Percentiles rank a stretch among this genome's conserved stretches.
These are phyloP conservation scores for Trididemnum miniatum DNA, from an alignment of 23 tunicate genomes.

Conservation along the genomic window DNA sequence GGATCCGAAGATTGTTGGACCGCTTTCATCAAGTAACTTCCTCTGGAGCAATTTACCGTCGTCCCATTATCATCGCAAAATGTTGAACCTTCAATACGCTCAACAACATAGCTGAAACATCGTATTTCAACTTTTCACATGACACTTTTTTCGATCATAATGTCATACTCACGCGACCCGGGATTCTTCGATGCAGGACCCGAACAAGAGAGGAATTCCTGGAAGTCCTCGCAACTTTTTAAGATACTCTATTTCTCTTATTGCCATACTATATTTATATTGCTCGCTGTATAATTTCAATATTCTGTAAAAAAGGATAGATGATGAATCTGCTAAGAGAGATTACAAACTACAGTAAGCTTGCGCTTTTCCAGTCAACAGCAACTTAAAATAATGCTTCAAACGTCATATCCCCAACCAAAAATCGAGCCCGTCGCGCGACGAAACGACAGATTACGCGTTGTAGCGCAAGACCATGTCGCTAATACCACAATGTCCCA, in stretches of 20 bases:
- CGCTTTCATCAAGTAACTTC: slow-evolving; percentile 28
- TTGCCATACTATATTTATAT: slow-evolving; percentile 86
- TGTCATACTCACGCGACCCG: slow-evolving; percentile 37
- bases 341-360: no score
- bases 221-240: slow-evolving; percentile 54
- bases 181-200: slow-evolving; percentile 56
- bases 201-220: slow-evolving; percentile 78
- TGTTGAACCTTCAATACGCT: slow-evolving; percentile 62
- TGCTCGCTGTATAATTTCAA: slow-evolving; percentile 32
- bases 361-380: no score
- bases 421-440: no score
- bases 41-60: slow-evolving; percentile 59
- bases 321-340: no score
- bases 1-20: slow-evolving; percentile 51
- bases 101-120: slow-evolving; percentile 72
- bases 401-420: no score
- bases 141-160: no score
- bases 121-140: not conserved
- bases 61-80: slow-evolving; percentile 91
- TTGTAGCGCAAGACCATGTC: no score
- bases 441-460: no score
- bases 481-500: no score
- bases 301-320: not conserved
- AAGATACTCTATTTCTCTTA: slow-evolving; percentile 63
- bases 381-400: no score